Percentiles rank a stretch among this genome's conserved stretches.
Evolutionary conservation across 37 sponge, comb jelly and placozoan species (phyloP).

Genomic region (Hexactinellida sp.): DNA sequence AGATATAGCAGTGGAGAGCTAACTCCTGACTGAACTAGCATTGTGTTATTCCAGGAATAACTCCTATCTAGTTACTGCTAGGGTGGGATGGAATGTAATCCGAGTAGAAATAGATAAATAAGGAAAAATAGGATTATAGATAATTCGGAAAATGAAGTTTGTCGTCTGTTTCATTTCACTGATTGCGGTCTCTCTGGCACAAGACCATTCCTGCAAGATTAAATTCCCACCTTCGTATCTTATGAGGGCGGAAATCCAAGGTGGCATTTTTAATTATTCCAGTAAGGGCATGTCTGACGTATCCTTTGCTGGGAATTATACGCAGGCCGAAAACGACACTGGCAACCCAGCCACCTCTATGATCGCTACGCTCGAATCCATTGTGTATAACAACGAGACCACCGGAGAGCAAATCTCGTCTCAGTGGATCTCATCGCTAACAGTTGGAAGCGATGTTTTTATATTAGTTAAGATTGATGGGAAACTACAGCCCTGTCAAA

Average conservation of each 20-base stretch:
- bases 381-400: not conserved
- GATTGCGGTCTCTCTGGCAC: not conserved
- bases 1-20: too few relatives aligned
- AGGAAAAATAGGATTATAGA: not conserved
- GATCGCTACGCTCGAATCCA: not conserved
- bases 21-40: too few relatives aligned
- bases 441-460: not conserved
- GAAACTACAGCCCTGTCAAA: not conserved
- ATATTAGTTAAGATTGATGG: not conserved
- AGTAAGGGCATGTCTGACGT: not conserved
- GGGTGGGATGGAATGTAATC: too few relatives aligned
- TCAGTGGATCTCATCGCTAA: not conserved
- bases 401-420: not conserved
- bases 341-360: not conserved
- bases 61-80: too few relatives aligned
- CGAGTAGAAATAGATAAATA: too few relatives aligned
- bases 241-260: not conserved
- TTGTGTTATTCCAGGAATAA: too few relatives aligned
- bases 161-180: not conserved
- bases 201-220: not conserved
- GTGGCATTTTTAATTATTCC: not conserved
- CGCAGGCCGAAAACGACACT: not conserved
- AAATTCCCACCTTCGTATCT: too few relatives aligned
- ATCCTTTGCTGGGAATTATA: not conserved
- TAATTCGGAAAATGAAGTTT: not conserved